Conservation (phyloP, 2,797 vertebrate genomes). For the Silurus lanzhouensis region DNA sequence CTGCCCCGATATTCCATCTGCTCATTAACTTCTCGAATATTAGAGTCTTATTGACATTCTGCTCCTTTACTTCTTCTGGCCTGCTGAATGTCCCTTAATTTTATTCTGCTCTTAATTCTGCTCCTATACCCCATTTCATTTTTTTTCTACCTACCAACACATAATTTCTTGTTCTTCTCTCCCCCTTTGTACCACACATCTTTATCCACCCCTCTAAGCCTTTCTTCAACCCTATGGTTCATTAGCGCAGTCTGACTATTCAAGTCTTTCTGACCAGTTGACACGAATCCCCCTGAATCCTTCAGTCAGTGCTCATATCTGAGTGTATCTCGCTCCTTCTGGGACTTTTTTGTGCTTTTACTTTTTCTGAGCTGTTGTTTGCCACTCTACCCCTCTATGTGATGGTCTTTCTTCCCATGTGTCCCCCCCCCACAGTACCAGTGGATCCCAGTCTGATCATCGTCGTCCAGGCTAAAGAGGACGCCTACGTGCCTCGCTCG, state of each 20-base stretch:
- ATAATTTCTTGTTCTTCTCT: too few relatives aligned
- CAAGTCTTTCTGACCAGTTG: not conserved
- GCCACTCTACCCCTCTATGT: not conserved
- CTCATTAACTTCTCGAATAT: too few relatives aligned
- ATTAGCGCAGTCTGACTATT: not conserved
- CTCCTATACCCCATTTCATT: not conserved
- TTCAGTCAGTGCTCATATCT: not conserved
- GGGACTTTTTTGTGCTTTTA: not conserved
- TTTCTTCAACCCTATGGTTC: not conserved
- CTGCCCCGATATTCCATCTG: not conserved
- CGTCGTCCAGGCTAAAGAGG: conserved; percentile 93
- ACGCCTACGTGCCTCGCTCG: conserved; percentile 91
- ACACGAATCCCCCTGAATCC: not conserved
- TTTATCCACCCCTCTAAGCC: not conserved
- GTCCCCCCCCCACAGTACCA: conserved; percentile 76
- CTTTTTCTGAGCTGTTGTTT: not conserved
- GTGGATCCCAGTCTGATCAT: conserved; percentile 95
- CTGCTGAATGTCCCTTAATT: not conserved
- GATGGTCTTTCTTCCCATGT: not conserved
- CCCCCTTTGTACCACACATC: not conserved
- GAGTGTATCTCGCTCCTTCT: not conserved
- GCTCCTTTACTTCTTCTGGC: not conserved
- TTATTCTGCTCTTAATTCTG: not conserved
- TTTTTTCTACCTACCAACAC: not conserved
- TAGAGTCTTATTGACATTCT: not conserved